These are phyloP conservation scores for Daubentonia madagascariensis DNA, from an alignment of 2,113 vertebrate genomes.

Conservation along the genomic window DNA sequence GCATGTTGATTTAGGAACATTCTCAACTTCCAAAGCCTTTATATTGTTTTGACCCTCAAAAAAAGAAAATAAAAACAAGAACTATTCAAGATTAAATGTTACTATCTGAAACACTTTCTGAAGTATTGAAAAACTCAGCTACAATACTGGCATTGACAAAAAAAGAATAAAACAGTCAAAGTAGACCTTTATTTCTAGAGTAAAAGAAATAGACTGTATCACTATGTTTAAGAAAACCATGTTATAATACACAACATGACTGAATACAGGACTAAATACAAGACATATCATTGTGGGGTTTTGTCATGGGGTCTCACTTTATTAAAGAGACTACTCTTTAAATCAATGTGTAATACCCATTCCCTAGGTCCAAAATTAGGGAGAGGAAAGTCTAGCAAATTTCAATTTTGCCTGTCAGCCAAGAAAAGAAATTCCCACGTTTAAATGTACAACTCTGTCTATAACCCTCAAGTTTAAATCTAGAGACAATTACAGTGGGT, in stretches of 20 bases:
- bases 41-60: neutral
- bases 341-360: neutral
- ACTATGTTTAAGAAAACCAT: slow-evolving; percentile 3
- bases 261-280: neutral
- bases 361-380: neutral
- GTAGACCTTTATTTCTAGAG: neutral
- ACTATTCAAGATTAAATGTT: neutral
- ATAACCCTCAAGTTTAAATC: slow-evolving; percentile 31
- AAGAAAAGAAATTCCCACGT: neutral
- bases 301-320: neutral
- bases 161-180: neutral
- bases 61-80: neutral
- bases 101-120: neutral
- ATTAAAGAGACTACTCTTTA: slow-evolving; percentile 8
- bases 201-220: neutral
- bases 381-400: neutral
- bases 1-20: neutral
- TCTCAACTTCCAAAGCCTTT: neutral
- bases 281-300: neutral
- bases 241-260: neutral
- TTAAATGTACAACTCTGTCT: slow-evolving; percentile 7
- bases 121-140: neutral
- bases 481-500: slow-evolving; percentile 22
- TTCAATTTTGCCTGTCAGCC: neutral
- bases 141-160: neutral